phyloP scores from a whole-genome alignment of 2,888 invertebrate species.

The Eugnorisma glareosa region DNA sequence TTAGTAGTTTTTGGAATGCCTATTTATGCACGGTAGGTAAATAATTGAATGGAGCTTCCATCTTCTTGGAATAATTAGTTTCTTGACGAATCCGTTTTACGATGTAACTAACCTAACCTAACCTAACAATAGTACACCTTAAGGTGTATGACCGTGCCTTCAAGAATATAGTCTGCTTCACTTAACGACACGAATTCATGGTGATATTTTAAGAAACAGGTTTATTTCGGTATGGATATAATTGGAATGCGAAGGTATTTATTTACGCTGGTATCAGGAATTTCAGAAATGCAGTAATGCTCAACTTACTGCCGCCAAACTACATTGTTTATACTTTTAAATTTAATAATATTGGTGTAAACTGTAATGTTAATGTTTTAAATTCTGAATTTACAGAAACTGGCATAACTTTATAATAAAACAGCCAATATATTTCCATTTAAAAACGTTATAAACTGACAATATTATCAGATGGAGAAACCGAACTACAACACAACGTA shows the following conservation, averaged over 20 bases:
- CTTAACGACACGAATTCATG: conserved; percentile 37
- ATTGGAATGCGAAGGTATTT: not conserved
- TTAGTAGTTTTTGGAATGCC: not conserved
- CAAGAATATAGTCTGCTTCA: conserved; percentile 30
- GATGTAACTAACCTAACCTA: too few relatives aligned
- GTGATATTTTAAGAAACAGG: conserved; percentile 27
- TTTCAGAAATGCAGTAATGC: conserved; percentile 11
- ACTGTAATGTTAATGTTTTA: not conserved
- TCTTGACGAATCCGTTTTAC: not conserved
- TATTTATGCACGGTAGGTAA: not conserved
- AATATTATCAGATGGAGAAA: not conserved
- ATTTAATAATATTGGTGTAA: not conserved
- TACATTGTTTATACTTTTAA: conserved; percentile 10
- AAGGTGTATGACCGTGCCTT: conserved; percentile 2
- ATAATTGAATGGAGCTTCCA: not conserved
- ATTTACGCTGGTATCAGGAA: conserved; percentile 2
- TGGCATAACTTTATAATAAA: not conserved
- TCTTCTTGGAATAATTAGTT: not conserved
- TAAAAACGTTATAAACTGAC: not conserved
- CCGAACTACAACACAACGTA: too few relatives aligned
- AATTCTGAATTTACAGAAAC: not conserved
- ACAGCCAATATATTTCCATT: not conserved
- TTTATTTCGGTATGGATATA: conserved; percentile 24
- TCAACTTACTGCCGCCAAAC: not conserved
- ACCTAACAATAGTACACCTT: too few relatives aligned